Conservation (phyloP, 2,888 invertebrate genomes). For the Sphaeridia pumilis region DNA sequence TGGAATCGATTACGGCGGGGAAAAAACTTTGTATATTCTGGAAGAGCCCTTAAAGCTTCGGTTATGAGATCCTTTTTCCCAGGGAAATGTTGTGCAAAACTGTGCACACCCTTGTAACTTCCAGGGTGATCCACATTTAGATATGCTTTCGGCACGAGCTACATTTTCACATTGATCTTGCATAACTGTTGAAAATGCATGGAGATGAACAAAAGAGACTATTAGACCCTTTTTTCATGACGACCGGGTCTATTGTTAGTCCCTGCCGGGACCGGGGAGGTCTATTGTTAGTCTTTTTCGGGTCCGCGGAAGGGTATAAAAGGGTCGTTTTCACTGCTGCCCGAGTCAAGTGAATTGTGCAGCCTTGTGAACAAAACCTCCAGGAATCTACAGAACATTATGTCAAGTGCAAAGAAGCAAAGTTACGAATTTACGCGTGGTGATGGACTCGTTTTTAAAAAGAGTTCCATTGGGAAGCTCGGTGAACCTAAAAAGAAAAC, state of each 20-base stretch:
- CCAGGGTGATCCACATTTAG: neutral
- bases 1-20: neutral
- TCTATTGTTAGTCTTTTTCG: too few species aligned
- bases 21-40: neutral
- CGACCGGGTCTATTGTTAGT: too few species aligned
- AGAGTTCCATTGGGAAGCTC: neutral
- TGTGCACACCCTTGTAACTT: neutral
- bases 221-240: too few species aligned
- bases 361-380: too few species aligned
- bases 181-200: too few species aligned
- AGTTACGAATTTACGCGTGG: neutral
- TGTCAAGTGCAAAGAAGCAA: neutral
- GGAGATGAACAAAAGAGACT: too few species aligned
- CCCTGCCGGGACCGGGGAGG: too few species aligned
- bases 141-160: neutral
- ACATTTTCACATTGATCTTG: too few species aligned
- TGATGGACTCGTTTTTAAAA: neutral
- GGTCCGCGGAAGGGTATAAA: too few species aligned
- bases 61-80: neutral
- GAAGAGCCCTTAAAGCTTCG: neutral
- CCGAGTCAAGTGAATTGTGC: too few species aligned
- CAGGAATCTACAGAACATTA: neutral
- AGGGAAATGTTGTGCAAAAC: neutral
- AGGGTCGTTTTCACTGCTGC: too few species aligned
- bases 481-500: neutral